phyloP scores from a whole-genome alignment of 2,797 vertebrate genomes.

The Oreortyx pictus region DNA sequence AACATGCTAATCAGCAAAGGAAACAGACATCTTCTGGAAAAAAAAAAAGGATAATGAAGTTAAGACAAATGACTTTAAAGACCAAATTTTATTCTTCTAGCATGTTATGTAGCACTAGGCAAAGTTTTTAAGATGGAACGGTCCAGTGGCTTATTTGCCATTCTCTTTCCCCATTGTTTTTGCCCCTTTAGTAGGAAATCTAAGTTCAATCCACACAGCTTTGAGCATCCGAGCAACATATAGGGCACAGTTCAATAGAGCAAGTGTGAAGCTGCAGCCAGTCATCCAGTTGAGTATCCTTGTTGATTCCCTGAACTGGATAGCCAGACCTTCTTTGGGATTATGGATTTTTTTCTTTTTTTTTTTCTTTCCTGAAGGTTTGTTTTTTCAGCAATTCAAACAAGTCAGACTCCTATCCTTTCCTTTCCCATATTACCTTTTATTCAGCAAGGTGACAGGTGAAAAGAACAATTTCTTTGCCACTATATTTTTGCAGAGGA shows the following conservation, averaged over 20 bases:
- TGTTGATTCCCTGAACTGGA: background rate
- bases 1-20: background rate
- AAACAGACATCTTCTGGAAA: background rate
- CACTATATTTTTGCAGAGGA: background rate
- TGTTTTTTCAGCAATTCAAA: background rate
- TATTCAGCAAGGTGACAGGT: background rate
- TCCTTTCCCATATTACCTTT: background rate
- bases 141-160: background rate
- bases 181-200: background rate
- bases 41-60: background rate
- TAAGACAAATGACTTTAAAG: background rate
- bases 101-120: background rate
- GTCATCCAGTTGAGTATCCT: background rate
- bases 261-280: background rate
- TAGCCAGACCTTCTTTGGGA: background rate
- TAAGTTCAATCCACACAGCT: background rate
- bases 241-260: background rate
- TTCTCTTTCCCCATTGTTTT: background rate
- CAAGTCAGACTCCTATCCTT: background rate
- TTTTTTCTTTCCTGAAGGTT: background rate
- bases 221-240: background rate
- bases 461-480: background rate
- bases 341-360: background rate
- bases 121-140: background rate
- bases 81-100: background rate